Base-by-base conservation (phyloP, 2,797 vertebrate species). In the Dipus sagitta region DNA sequence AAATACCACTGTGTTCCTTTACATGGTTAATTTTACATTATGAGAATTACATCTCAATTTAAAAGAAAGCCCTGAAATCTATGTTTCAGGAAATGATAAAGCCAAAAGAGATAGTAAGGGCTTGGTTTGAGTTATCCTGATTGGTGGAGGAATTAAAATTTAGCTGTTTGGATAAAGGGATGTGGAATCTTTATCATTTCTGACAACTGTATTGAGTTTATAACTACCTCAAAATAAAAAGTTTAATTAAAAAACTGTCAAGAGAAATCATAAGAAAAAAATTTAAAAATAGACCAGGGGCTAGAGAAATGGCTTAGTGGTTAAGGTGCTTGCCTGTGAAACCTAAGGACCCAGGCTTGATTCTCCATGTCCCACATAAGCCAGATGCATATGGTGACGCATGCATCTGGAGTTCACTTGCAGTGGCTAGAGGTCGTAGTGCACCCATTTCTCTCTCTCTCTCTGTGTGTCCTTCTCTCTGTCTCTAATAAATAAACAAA, bases 81-180 rank as follows among this genome's bases (percentile, higher is more conserved):
- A n/a, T 58, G 18, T 91, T 91, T 28, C 26, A 65, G 75, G 32
- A 92, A 83, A 64, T 54, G n/a, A 68, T 62, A 15, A 62, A 10
- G n/a, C 5, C 23, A 15, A 70, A 65, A 68, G 23, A 58, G 4
- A 52, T 7, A 21, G 2, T 42, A 90, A 32, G 11, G 71, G 68
- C 71, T 77, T 85, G 24, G 93, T 42, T 90, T 90, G 38, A 89
- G 62, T 42, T 13, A 65, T 90, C 60, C 70, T 82, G 64, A 79
- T n/a, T 26, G 90, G 38, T 64, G 52, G 30, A 38, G 32, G 52
- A 81, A 67, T 77, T 75, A 90, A 70, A 77, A 77, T 77, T 54
- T 18, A 54, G 60, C 26, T n/a, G 64, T 52, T 47, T 28, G 65
- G 7, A 8, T 65, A 77, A 93, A 78, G 17, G 1, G 23, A 72